Percentiles rank a stretch among this genome's conserved stretches.
phyloP scores from a whole-genome alignment of 2,888 invertebrate species.

The Athalia circularis region DNA sequence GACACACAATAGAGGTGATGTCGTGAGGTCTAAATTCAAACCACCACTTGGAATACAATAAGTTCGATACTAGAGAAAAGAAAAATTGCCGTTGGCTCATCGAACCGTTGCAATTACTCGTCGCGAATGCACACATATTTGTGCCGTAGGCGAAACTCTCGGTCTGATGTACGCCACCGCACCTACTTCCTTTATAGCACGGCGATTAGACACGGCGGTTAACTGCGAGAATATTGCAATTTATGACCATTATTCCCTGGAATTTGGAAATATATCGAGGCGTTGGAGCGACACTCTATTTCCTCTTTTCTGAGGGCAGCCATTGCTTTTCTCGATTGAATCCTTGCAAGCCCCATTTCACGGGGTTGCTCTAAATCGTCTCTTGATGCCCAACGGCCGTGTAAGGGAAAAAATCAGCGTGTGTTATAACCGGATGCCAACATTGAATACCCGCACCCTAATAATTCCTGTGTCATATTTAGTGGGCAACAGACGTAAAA shows the following conservation, averaged over 20 bases:
- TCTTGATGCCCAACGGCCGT: constrained; percentile 23
- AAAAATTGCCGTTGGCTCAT: constrained; percentile 28
- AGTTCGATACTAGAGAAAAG: neutral
- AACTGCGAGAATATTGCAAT: constrained; percentile 6
- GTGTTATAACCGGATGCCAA: neutral
- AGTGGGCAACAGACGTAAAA: no score
- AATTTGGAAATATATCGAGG: neutral
- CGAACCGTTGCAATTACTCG: constrained; percentile 36
- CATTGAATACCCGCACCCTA: no score
- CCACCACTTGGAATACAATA: constrained; percentile 29
- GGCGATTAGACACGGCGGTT: neutral
- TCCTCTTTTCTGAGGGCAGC: neutral
- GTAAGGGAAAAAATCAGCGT: neutral
- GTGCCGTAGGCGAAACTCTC: neutral
- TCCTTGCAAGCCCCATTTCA: constrained; percentile 26
- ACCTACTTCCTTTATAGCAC: neutral
- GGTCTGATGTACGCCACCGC: constrained; percentile 1
- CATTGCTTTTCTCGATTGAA: neutral
- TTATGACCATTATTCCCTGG: constrained; percentile 13
- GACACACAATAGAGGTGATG: constrained; percentile 9
- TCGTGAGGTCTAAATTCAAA: constrained; percentile 36
- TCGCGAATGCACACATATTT: neutral
- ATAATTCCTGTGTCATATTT: no score
- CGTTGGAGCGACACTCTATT: constrained; percentile 1
- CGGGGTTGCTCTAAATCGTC: constrained; percentile 24